phyloP scores from a whole-genome alignment of 2,797 vertebrate species.

The Leptodactylus fallax region DNA sequence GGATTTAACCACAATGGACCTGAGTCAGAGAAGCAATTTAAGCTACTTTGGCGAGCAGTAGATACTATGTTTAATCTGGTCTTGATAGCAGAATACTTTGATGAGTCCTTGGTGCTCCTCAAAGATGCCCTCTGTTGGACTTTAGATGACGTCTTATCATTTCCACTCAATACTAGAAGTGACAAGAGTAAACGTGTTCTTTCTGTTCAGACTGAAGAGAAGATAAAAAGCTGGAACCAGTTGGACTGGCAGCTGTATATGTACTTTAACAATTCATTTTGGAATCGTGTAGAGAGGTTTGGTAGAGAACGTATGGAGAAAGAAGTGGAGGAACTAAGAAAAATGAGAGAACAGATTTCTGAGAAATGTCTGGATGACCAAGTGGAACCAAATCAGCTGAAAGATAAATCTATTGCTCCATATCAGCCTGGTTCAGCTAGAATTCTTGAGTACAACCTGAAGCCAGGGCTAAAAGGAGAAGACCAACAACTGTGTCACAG shows the following conservation, averaged over 20 bases:
- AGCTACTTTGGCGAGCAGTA: conserved; percentile 73
- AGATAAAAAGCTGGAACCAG: too few species aligned
- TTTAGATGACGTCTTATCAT: conserved; percentile 80
- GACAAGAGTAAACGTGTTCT: too few species aligned
- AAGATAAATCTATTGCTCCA: conserved; percentile 73
- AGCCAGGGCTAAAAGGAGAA: conserved; percentile 68
- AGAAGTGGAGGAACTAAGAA: conserved; percentile 74
- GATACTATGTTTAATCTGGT: conserved; percentile 79
- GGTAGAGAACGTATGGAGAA: conserved; percentile 73
- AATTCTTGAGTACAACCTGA: conserved; percentile 86
- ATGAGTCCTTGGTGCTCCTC: conserved; percentile 85
- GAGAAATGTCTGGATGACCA: conserved; percentile 75
- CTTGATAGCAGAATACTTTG: conserved; percentile 85
- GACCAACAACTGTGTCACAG: conserved; percentile 72
- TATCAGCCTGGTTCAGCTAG: conserved; percentile 80
- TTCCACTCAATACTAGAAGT: too few species aligned
- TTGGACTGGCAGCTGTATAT: too few species aligned
- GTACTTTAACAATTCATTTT: conserved; percentile 85
- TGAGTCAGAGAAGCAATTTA: conserved; percentile 64
- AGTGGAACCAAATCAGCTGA: conserved; percentile 74
- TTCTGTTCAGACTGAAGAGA: too few species aligned
- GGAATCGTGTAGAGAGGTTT: conserved; percentile 76
- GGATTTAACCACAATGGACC: conserved; percentile 76
- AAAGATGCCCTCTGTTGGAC: conserved; percentile 83
- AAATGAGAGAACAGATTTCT: conserved; percentile 68